Evolutionary conservation across 1,140 invertebrate species (phyloP).

Genomic region (Marisa cornuarietis): DNA sequence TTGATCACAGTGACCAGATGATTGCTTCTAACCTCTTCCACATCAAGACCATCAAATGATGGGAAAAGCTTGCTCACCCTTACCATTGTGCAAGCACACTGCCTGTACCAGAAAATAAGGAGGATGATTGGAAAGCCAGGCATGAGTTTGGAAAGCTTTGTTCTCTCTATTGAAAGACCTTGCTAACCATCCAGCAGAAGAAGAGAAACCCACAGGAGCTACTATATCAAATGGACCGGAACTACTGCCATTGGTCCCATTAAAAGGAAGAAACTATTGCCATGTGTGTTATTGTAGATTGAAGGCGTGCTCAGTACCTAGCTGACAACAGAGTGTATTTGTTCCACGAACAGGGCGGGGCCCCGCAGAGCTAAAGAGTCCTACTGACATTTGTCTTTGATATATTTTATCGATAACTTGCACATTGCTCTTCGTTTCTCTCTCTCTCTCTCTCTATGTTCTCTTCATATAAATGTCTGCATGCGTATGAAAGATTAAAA

Average conservation of each 20-base stretch:
- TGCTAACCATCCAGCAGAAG: too few relatives aligned
- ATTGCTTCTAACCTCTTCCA: constrained; percentile 1
- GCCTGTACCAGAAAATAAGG: background rate
- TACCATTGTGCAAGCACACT: constrained; percentile 7
- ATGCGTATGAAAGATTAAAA: background rate
- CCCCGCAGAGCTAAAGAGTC: too few relatives aligned
- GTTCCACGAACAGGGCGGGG: too few relatives aligned
- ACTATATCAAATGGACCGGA: too few relatives aligned
- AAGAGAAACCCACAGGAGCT: too few relatives aligned
- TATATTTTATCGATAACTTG: background rate
- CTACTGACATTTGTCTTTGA: background rate
- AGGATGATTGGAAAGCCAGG: background rate
- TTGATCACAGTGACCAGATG: constrained; percentile 4
- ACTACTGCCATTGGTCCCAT: too few relatives aligned
- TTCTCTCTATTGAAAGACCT: too few relatives aligned
- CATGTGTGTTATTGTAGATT: too few relatives aligned
- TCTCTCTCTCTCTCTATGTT: constrained; percentile 12
- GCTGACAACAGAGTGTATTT: too few relatives aligned
- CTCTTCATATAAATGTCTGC: background rate
- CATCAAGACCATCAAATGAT: constrained; percentile 18
- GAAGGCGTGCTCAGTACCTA: too few relatives aligned
- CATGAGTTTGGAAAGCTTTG: too few relatives aligned
- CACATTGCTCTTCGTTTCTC: background rate
- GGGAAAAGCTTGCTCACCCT: constrained; percentile 16
- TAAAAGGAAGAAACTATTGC: too few relatives aligned